Evolutionary conservation across 2,797 vertebrate genomes (phyloP), one percentile per base, ranked within the genome.

Genomic region (Pelobates cultripes): DNA sequence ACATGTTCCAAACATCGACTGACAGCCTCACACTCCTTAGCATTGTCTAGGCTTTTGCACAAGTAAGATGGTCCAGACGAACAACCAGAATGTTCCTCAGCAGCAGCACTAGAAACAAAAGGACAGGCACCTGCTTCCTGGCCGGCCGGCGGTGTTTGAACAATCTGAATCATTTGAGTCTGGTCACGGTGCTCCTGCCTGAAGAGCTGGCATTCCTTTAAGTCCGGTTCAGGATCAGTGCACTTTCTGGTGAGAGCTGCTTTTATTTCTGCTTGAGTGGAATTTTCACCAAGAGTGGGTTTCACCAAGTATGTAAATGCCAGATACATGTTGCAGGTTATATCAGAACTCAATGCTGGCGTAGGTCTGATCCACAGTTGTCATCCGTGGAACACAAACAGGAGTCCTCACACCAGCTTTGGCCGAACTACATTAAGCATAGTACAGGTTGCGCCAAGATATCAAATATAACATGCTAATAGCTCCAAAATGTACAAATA

Each of bases 371-470:
- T 0, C 2, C 61, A 0, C 15, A 0, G 0, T 7, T n/a, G 0
- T 92, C 91, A 4, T 88, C 75, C 0, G 87, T 81, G 81, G 92
- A 73, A 57, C 97, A 99, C 64, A 93, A 75, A 44, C 95, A 91
- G 73, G 2, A 95, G 87, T 3, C 84, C 80, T 0, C 97, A 99
- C 71, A 98, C 93, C 13, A 96, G 87, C 64, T 95, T 93, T 3
- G 97, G 96, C 0, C 93, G 91, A 53, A 94, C 10, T 2, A 71
- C 86, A 63, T 84, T 70, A 84, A 93, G 75, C 17, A 91, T 83
- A 44, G 91, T 88, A 28, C 28, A 28, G 28, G 28, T 28, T 28
- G 28, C 28, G 28, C 28, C 28, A 28, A 28, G 28, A 28, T 28
- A 28, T 28, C 28, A 28, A 28, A 28, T 28, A 28, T 28, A 28